Evolutionary conservation across 2,888 invertebrate genomes (phyloP), one percentile per base, ranked within the genome.

Genomic region (Lutraria lutraria): DNA sequence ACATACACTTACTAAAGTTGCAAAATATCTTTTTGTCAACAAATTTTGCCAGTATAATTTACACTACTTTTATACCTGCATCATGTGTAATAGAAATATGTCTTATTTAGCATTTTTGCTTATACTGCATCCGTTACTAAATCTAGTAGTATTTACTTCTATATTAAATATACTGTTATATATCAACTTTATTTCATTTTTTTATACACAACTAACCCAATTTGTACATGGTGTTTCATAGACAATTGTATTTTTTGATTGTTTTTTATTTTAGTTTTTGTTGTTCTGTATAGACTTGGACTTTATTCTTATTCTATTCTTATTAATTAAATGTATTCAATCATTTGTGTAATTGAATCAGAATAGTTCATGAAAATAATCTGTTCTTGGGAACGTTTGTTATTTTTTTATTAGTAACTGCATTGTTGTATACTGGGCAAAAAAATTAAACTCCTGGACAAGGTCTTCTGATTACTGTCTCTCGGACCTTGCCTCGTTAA

Each of bases 21-120:
- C 43, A 43, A 43, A 43, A 43, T 43, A 68, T n/a, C 25, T 25
- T 68, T 43, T 8, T 68, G 63, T 68, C 63, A 68, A 25, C 25
- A 68, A 68, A 68, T 68, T 68, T 25, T 68, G 63, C 63, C 63
- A 25, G 63, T 68, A 68, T 68, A 68, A 68, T 68, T 68, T 68
- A 25, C 25, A 25, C 25, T 25, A 25, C 13, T 25, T 25, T 68
- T 25, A 12, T 68, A 68, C 12, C 6, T 25, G 25, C n/a, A 68
- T 68, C 63, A 68, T 68, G n/a, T 68, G 25, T 68, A 8, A 3
- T 68, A 68, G 25, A 25, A n/a, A 25, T 12, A 25, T 0, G 6
- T 25, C 63, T 68, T 68, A 25, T 25, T 68, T 68, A 68, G 25
- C 25, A 25, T 68, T 25, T 68, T 25, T 68, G n/a, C n/a, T 25